A percentile compares a stretch with the other conserved stretches of the same genome.
These are phyloP conservation scores for Cromileptes altivelis DNA, from an alignment of 2,113 vertebrate genomes.

Conservation along the genomic window DNA sequence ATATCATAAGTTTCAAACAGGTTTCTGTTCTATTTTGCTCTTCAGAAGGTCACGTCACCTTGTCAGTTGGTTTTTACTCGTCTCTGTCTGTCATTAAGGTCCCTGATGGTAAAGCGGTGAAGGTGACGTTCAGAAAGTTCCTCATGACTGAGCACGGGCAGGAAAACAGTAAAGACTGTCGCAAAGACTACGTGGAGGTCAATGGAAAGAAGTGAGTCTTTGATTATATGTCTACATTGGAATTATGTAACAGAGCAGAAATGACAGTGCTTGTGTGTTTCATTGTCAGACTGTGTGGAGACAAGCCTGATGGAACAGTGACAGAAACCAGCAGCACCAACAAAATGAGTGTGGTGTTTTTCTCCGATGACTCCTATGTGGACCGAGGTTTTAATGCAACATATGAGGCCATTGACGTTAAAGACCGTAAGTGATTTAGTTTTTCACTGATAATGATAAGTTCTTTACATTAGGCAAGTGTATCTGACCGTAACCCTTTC, in stretches of 20 bases:
- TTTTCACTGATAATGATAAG: background rate
- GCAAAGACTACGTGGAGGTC: slow-evolving; percentile 91
- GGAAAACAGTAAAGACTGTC: slow-evolving; percentile 66
- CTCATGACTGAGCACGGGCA: slow-evolving; percentile 81
- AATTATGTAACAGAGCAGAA: background rate
- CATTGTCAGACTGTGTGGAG: slow-evolving; percentile 88
- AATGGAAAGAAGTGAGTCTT: slow-evolving; percentile 86
- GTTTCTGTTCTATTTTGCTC: background rate
- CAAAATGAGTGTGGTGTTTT: slow-evolving; percentile 86
- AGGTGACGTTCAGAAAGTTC: slow-evolving; percentile 90
- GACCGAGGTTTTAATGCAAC: slow-evolving; percentile 90
- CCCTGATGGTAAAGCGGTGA: slow-evolving; percentile 82
- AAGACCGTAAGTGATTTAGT: slow-evolving; percentile 87
- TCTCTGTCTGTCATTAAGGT: slow-evolving; percentile 83
- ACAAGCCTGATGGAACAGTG: slow-evolving; percentile 69
- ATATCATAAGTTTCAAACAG: background rate
- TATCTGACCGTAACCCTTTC: background rate
- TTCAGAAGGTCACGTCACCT: background rate
- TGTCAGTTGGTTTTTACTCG: background rate
- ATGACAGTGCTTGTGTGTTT: background rate
- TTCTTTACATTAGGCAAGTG: background rate
- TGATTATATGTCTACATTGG: background rate
- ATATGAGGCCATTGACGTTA: slow-evolving; percentile 86
- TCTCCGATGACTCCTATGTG: slow-evolving; percentile 88
- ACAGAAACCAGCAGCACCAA: slow-evolving; percentile 81